These are phyloP conservation scores for Dryobates pubescens DNA, from an alignment of 2,797 vertebrate genomes.

Conservation along the genomic window DNA sequence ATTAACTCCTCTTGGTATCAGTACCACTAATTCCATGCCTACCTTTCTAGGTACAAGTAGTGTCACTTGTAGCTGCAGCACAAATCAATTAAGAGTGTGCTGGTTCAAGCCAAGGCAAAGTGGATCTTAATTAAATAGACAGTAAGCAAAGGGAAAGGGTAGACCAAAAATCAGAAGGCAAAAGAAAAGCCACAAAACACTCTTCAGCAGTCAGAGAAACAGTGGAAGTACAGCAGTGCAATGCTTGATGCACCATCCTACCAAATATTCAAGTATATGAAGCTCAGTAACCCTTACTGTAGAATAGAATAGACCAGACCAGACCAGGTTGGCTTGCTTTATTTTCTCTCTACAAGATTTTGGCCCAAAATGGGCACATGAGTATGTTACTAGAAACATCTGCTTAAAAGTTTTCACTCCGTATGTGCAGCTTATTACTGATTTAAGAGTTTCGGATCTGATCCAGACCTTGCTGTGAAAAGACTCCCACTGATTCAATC, in stretches of 20 bases:
- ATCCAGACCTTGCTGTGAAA: not conserved
- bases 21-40: not conserved
- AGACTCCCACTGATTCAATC: not conserved
- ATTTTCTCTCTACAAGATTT: not conserved
- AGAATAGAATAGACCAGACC: no score
- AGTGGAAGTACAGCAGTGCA: not conserved
- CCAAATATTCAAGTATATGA: not conserved
- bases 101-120: not conserved
- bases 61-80: not conserved
- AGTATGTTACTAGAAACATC: not conserved
- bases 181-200: not conserved
- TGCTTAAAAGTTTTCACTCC: not conserved
- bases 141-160: not conserved
- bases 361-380: not conserved
- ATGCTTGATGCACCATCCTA: not conserved
- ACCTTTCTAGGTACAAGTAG: not conserved
- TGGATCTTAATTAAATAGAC: not conserved
- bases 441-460: not conserved
- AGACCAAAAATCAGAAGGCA: not conserved
- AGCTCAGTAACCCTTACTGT: not conserved
- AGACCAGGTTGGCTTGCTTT: not conserved
- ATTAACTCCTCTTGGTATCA: not conserved
- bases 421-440: not conserved
- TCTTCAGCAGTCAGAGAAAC: not conserved
- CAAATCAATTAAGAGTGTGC: not conserved